Conservation (phyloP, 1,140 invertebrate species). For the Drosophila erecta region DNA sequence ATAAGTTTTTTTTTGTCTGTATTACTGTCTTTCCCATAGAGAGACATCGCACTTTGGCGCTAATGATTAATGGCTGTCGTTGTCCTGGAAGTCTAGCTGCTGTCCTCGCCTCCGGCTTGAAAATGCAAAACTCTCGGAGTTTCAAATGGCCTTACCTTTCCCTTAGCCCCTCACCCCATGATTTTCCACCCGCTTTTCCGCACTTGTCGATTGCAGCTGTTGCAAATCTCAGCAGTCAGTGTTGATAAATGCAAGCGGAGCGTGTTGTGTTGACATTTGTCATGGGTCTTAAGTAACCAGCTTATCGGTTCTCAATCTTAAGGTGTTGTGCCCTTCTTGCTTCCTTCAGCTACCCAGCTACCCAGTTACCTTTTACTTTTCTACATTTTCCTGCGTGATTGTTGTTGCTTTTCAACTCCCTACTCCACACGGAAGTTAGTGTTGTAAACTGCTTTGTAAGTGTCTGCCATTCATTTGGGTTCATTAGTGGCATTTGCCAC, state of each 20-base stretch:
- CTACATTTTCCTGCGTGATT: too few relatives aligned
- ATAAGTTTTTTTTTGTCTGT: background rate
- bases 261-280: conserved; percentile 52
- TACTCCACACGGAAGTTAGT: conserved; percentile 12
- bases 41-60: conserved; percentile 67
- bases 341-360: background rate
- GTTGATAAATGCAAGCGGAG: conserved; percentile 76
- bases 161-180: background rate
- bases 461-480: conserved; percentile 43
- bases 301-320: conserved; percentile 48
- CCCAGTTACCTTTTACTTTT: background rate
- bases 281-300: conserved; percentile 44
- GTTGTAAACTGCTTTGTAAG: conserved; percentile 47
- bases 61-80: conserved; percentile 79
- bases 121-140: conserved; percentile 66
- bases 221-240: conserved; percentile 73
- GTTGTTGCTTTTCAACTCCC: background rate
- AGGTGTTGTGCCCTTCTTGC: conserved; percentile 2
- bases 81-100: conserved; percentile 33
- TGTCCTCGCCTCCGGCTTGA: conserved; percentile 47
- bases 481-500: conserved; percentile 50
- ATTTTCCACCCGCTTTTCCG: conserved; percentile 6
- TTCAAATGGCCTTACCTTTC: background rate
- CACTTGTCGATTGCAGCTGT: conserved; percentile 68
- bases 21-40: conserved; percentile 16